Conservation (phyloP, 2,888 invertebrate species). For the Monochamus alternatus region DNA sequence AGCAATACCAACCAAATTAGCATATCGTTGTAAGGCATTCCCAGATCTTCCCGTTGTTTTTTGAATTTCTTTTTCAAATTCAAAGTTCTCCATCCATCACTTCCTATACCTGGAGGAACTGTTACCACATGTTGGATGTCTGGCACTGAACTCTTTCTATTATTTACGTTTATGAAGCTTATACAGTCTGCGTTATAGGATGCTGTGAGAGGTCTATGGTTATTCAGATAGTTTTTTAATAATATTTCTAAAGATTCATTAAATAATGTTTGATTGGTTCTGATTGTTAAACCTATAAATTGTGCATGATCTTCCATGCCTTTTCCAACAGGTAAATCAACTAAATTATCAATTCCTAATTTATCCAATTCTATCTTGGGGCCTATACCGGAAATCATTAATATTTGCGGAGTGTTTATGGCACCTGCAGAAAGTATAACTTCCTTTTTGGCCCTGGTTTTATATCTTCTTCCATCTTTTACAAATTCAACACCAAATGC, state of each 20-base stretch:
- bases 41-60: background rate
- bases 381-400: conserved; percentile 90
- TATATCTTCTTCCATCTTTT: conserved; percentile 78
- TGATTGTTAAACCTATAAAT: conserved; percentile 5
- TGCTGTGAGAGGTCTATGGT: background rate
- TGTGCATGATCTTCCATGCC: conserved; percentile 87
- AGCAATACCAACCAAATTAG: conserved; percentile 51
- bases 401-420: conserved; percentile 81
- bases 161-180: background rate
- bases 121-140: background rate
- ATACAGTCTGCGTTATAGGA: background rate
- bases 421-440: conserved; percentile 91
- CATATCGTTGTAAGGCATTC: conserved; percentile 47
- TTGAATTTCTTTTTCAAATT: background rate
- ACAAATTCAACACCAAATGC: conserved; percentile 84
- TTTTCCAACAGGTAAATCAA: conserved; percentile 82
- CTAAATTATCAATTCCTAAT: conserved; percentile 80
- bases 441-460: conserved; percentile 81
- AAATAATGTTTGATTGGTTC: background rate
- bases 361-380: conserved; percentile 79
- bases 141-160: background rate
- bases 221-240: background rate
- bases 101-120: background rate
- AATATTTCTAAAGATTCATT: background rate
- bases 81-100: background rate